Evolutionary conservation across 2,888 invertebrate species (phyloP), one percentile per base, ranked within the genome.

Genomic region (Nephrotoma appendiculata): DNA sequence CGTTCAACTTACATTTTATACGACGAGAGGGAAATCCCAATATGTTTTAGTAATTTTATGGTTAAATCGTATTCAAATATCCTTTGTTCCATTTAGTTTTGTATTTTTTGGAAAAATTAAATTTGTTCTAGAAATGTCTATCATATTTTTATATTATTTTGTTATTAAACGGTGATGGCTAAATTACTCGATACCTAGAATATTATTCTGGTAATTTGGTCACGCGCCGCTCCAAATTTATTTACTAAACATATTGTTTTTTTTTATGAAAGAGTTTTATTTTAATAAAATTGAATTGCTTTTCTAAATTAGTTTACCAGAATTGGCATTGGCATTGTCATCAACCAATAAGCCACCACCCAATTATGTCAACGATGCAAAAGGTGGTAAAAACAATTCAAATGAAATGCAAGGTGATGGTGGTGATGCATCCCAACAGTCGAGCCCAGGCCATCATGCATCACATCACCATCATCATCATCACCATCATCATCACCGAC

Each of bases 321-420:
- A 43, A 42, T 84, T 84, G 84, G 84, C 84, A 84, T 84, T 84
- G 84, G 84, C 84, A 42, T 42, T 84, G 84, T 42, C 84, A 84
- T 41, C 84, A 42, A 42, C 84, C 43, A 43, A 43, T 84, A 43
- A n/a, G 15, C 84, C 11, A 43, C 42, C 11, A 43, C 42, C 31
- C 31, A 71, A 71, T 71, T 31, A 31, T 71, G 71, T 19, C 31
- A 71, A 31, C 31, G 71, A 71, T 71, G 71, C 31, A 31, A 71
- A 71, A 71, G 71, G 71, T 71, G 71, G 9, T 71, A 31, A 71
- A 11, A 71, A 31, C 31, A 15, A 9, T 11, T 11, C 9, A 15
- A 52, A 15, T 71, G 31, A 19, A 71, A 71, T 71, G 71, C 71
- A 31, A 19, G 71, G 71, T 71, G 71, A 71, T 71, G 71, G 71